phyloP scores from a whole-genome alignment of 2,113 vertebrate species.

The Labeo catla region DNA sequence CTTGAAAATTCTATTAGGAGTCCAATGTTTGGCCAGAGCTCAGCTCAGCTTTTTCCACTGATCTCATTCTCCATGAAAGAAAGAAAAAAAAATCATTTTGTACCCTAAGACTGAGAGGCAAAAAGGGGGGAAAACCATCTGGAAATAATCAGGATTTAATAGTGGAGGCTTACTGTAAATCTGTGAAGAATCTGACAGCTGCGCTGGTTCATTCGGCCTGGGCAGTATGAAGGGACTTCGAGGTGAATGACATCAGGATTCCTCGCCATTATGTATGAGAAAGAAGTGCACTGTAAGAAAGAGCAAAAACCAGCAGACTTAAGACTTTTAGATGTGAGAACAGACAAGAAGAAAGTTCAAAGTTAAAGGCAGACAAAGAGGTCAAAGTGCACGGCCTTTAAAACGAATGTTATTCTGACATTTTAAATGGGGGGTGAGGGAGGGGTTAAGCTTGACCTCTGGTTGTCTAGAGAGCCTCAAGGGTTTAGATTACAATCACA shows the following conservation, averaged over 20 bases:
- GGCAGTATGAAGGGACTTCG: background rate
- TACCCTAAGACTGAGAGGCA: constrained; percentile 32
- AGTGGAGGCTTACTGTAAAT: constrained; percentile 70
- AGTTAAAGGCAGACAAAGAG: background rate
- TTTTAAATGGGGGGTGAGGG: background rate
- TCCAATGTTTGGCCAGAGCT: constrained; percentile 40
- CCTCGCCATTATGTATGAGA: background rate
- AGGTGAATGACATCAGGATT: constrained; percentile 21
- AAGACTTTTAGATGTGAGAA: background rate
- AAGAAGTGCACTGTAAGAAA: background rate
- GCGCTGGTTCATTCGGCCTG: constrained; percentile 15
- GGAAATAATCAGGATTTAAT: constrained; percentile 74
- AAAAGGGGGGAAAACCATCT: constrained; percentile 66
- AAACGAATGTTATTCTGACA: background rate
- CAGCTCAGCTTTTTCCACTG: constrained; percentile 71
- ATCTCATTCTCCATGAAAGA: constrained; percentile 70
- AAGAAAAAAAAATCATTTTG: constrained; percentile 39
- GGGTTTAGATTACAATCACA: constrained; percentile 8
- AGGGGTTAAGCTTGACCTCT: background rate
- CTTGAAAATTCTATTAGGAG: constrained; percentile 44
- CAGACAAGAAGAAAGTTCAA: background rate
- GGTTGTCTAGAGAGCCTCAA: constrained; percentile 1
- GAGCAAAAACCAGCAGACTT: too few species aligned
- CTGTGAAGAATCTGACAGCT: constrained; percentile 64
- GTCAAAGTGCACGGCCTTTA: background rate